A percentile compares a stretch with the other conserved stretches of the same genome.
These are phyloP conservation scores for Melieria omissa DNA, from an alignment of 2,888 invertebrate genomes.

Conservation along the genomic window DNA sequence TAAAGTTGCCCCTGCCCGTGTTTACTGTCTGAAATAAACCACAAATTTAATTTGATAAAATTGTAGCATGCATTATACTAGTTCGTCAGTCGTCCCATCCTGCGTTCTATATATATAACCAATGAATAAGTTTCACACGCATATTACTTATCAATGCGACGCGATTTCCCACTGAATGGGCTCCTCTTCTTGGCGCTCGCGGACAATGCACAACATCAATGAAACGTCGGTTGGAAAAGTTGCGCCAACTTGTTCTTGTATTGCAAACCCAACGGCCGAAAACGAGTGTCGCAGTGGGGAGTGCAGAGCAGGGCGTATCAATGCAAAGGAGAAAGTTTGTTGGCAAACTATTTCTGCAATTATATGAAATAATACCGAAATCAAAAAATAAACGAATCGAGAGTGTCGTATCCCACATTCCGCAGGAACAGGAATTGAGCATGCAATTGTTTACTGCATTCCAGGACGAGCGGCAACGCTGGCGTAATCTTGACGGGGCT, in stretches of 20 bases:
- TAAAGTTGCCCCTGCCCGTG: no score
- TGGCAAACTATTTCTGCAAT: slow-evolving; percentile 42
- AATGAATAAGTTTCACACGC: slow-evolving; percentile 31
- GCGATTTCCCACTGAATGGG: slow-evolving; percentile 23
- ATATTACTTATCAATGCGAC: slow-evolving; percentile 34
- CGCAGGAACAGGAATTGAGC: slow-evolving; percentile 18
- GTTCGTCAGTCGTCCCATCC: no score
- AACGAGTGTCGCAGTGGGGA: not conserved
- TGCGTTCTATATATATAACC: slow-evolving; percentile 17
- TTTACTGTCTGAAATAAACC: no score
- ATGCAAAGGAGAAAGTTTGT: slow-evolving; percentile 33
- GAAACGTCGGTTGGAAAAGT: not conserved
- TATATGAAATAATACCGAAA: slow-evolving; percentile 34
- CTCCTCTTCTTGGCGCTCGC: not conserved
- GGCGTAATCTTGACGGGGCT: not conserved
- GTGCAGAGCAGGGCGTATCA: slow-evolving; percentile 6
- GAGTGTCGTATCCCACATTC: not conserved
- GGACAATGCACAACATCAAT: not conserved
- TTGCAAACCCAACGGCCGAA: not conserved
- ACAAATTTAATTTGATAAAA: no score
- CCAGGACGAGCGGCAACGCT: not conserved
- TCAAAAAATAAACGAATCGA: slow-evolving; percentile 17
- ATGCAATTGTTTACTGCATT: slow-evolving; percentile 28
- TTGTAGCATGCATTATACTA: no score
- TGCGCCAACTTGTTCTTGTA: not conserved